Evolutionary conservation across 2,113 vertebrate genomes (phyloP).

Genomic region (Daubentonia madagascariensis): DNA sequence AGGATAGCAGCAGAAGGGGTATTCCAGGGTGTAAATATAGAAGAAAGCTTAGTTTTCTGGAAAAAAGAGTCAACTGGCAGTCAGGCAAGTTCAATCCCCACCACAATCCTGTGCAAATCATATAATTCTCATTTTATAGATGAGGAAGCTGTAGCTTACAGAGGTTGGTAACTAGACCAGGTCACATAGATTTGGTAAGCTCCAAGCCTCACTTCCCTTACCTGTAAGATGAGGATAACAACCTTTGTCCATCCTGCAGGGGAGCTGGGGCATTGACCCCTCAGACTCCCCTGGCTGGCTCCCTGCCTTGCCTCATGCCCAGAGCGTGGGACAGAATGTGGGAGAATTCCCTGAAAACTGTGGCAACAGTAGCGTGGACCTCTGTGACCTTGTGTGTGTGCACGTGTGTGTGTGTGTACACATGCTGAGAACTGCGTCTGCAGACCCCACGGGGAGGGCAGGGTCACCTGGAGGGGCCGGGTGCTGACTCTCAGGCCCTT

Average conservation of each 20-base stretch:
- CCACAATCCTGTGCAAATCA: fast-evolving
- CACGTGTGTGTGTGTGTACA: too few relatives aligned
- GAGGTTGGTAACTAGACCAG: background rate
- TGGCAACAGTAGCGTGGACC: background rate
- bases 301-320: background rate
- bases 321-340: background rate
- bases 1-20: background rate
- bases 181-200: background rate
- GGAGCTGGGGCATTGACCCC: background rate
- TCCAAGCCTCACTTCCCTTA: background rate
- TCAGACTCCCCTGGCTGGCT: background rate
- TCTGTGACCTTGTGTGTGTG: background rate
- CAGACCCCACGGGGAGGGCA: background rate
- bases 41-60: background rate
- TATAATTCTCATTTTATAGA: background rate
- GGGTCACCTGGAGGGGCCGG: too few relatives aligned
- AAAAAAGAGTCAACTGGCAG: background rate
- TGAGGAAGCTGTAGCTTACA: background rate
- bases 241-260: background rate
- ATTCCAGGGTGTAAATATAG: background rate
- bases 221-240: background rate
- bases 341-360: background rate
- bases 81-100: background rate
- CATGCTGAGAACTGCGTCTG: background rate
- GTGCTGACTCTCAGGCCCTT: background rate